A percentile compares a stretch with the other conserved stretches of the same genome.
Conservation (phyloP, 2,888 invertebrate genomes). For the Criorhina ranunculi region DNA sequence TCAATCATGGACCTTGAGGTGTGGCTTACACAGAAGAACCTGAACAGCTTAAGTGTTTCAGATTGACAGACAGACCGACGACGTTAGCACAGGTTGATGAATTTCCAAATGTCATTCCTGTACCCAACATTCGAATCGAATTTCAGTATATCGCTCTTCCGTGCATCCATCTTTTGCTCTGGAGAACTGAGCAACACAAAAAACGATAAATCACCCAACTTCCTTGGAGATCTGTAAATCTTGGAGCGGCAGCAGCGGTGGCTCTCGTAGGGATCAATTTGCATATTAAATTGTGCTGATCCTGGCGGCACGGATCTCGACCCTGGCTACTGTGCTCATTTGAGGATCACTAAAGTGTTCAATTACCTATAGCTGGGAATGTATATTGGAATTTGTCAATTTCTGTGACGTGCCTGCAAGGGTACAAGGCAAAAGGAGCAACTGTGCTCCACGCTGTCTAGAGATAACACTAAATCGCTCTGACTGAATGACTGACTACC, state of each 20-base stretch:
- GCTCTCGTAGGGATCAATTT: conserved; percentile 39
- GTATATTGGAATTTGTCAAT: conserved; percentile 68
- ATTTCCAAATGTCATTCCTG: conserved; percentile 41
- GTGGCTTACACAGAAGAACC: conserved; percentile 18
- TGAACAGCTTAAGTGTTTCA: conserved; percentile 29
- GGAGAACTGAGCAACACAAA: neutral
- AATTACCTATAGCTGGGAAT: conserved; percentile 29
- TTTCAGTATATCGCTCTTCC: conserved; percentile 32
- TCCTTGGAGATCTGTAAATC: neutral
- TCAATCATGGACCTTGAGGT: conserved; percentile 49
- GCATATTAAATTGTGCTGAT: conserved; percentile 58
- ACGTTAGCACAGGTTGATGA: conserved; percentile 48
- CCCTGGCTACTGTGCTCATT: conserved; percentile 60
- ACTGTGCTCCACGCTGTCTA: conserved; percentile 43
- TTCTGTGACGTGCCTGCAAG: conserved; percentile 52
- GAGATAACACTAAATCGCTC: conserved; percentile 72
- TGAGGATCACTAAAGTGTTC: conserved; percentile 47
- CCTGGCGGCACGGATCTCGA: conserved; percentile 38
- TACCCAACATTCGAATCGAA: conserved; percentile 37
- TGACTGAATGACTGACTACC: conserved; percentile 75
- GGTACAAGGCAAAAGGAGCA: too few species aligned
- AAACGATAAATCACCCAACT: conserved; percentile 60
- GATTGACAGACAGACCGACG: conserved; percentile 26
- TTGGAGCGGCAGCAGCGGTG: too few species aligned
- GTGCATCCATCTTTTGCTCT: conserved; percentile 37